Evolutionary conservation across 2,113 vertebrate genomes (phyloP).

Genomic region (Piliocolobus tephrosceles): DNA sequence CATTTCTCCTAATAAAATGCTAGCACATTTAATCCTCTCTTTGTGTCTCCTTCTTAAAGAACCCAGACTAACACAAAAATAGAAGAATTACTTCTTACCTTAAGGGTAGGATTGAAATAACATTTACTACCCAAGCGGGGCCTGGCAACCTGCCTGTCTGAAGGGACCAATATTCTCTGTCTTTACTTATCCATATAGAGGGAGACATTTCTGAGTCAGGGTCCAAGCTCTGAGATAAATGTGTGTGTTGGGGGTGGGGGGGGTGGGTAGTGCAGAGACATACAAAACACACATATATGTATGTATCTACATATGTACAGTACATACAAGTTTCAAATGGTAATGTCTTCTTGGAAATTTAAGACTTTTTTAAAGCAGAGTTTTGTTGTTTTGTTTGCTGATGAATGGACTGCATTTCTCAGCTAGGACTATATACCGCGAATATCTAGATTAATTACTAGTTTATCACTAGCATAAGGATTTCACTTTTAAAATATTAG

Average conservation of each 20-base stretch:
- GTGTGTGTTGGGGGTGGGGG: background rate
- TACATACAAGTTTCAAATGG: background rate
- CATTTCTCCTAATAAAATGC: background rate
- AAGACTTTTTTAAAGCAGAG: background rate
- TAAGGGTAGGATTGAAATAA: background rate
- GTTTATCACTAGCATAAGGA: background rate
- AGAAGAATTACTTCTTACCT: background rate
- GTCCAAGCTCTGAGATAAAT: background rate
- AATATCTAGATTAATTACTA: background rate
- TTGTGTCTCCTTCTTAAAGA: background rate
- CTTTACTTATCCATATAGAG: background rate
- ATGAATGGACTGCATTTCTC: background rate
- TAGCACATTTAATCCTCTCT: background rate
- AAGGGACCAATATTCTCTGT: background rate
- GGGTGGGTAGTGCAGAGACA: too few species aligned
- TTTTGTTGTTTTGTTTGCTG: background rate
- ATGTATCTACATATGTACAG: background rate
- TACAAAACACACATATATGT: too few species aligned
- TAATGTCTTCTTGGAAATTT: background rate
- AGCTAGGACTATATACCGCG: background rate
- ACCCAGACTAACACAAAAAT: background rate
- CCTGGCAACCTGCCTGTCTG: background rate
- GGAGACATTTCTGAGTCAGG: background rate
- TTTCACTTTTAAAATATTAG: slow-evolving; percentile 6
- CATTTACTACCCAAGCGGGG: background rate